A percentile compares a stretch with the other conserved stretches of the same genome.
phyloP scores from a whole-genome alignment of 2,797 vertebrate species.

The Dicrostonyx torquatus region DNA sequence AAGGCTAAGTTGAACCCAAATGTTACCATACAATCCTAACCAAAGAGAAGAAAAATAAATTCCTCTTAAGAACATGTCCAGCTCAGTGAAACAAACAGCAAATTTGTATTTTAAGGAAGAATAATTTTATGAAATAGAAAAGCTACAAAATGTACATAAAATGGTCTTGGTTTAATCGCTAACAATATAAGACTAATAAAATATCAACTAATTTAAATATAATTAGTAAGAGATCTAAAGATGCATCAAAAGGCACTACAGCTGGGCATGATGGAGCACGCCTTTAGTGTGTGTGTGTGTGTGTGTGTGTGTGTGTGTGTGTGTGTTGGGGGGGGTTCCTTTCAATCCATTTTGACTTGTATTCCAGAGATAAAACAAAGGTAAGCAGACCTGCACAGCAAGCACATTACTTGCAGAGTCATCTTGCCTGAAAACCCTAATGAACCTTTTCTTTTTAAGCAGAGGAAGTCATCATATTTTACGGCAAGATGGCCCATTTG shows the following conservation, averaged over 20 bases:
- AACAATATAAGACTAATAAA: conserved; percentile 5
- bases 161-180: conserved; percentile 7
- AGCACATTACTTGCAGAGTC: background rate
- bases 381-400: background rate
- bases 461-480: background rate
- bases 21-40: background rate
- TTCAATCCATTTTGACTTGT: background rate
- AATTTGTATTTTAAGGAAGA: background rate
- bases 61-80: conserved; percentile 19
- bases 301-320: too few relatives aligned
- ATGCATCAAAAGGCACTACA: background rate
- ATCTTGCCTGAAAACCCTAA: background rate
- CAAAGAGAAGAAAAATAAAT: background rate
- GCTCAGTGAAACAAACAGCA: background rate
- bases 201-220: background rate
- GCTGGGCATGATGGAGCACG: too few relatives aligned
- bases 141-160: conserved; percentile 6
- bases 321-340: too few relatives aligned
- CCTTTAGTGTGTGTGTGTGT: too few relatives aligned
- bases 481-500: background rate
- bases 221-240: background rate
- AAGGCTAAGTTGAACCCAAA: background rate
- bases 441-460: background rate
- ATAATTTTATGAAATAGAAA: conserved; percentile 22
- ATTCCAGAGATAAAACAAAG: background rate